A percentile compares a stretch with the other conserved stretches of the same genome.
These are phyloP conservation scores for Epinephelus moara DNA, from an alignment of 2,113 vertebrate genomes.

Conservation along the genomic window DNA sequence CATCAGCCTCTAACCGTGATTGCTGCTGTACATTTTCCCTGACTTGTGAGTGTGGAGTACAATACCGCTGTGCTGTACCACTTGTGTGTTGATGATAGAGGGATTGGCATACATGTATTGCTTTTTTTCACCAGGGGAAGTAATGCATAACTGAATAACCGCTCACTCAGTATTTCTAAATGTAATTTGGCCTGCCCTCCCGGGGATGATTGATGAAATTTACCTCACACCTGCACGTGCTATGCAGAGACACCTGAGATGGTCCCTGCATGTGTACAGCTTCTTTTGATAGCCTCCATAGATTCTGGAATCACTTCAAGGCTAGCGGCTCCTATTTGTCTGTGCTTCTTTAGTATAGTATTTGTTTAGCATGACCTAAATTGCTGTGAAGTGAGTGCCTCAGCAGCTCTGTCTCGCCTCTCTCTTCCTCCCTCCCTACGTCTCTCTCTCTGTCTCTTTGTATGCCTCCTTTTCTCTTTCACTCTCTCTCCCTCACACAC, in stretches of 20 bases:
- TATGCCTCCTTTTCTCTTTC: constrained; percentile 45
- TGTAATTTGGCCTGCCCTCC: constrained; percentile 32
- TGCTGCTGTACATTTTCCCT: constrained; percentile 35
- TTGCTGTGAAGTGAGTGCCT: constrained; percentile 79
- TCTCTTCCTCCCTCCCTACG: constrained; percentile 43
- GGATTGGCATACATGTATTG: not conserved
- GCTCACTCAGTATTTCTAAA: constrained; percentile 40
- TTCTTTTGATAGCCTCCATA: constrained; percentile 11
- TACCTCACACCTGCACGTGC: constrained; percentile 43
- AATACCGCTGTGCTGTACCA: constrained; percentile 1
- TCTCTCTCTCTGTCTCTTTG: constrained; percentile 48
- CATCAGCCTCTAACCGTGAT: constrained; percentile 14
- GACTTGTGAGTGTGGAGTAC: constrained; percentile 11
- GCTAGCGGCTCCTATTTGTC: constrained; percentile 57
- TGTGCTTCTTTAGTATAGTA: constrained; percentile 62
- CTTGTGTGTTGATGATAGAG: constrained; percentile 21
- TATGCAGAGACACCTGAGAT: constrained; percentile 20
- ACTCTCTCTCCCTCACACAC: constrained; percentile 11
- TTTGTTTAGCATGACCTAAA: constrained; percentile 85
- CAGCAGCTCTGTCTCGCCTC: constrained; percentile 79
- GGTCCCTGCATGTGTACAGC: not conserved
- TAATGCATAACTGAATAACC: constrained; percentile 38
- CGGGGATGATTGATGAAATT: constrained; percentile 53
- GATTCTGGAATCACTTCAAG: constrained; percentile 42
- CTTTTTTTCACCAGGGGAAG: constrained; percentile 24